Base-by-base conservation (phyloP, 2,888 invertebrate species). In the Cephus runcator region DNA sequence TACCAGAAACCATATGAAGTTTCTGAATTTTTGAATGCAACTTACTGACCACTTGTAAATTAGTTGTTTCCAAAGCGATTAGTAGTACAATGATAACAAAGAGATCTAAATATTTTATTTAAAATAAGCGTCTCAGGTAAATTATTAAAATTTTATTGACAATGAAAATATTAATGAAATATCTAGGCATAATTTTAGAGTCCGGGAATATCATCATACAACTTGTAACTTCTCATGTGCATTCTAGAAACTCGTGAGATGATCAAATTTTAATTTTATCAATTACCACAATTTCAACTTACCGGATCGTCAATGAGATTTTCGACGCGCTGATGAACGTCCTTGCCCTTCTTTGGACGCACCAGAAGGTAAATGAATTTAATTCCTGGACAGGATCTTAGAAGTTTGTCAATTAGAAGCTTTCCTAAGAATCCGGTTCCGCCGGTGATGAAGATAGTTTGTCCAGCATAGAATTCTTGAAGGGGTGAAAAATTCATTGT, bases 371-470 rank as follows among this genome's bases (percentile, higher is more conserved):
- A 95, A 76, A 95, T 92, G 79, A 91, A 92, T 56, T 92, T 91
- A 34, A 95, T 90, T 4, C 92, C 93, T 4, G 94, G 93, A 83
- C 95, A 94, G 75, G 93, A 93, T 80, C 95, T 92, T 23, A 95
- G 91, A n/a, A 95, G 89, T 88, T 95, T 95, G 89, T 95, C 95
- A 34, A 95, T 92, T 33, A 95, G 89, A n/a, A 95, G 93, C 89
- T 95, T 95, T 15, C 95, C 95, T 87, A 95, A 91, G 87, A 95
- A 95, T 3, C 95, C 95, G 4, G 94, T 95, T 69, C 93, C 94
- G 6, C 95, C 95, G 6, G 95, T 95, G 79, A 95, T 91, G 80
- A 95, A 93, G 76, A 95, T 87, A 78, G 90, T 91, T 79, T 93
- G 92, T 1, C 92, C 93, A 1, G 91, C 86, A 88, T 93, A 94